Percentiles rank a stretch among this genome's conserved stretches.
These are phyloP conservation scores for Psittacus erithacus DNA, from an alignment of 2,113 vertebrate genomes.

Conservation along the genomic window DNA sequence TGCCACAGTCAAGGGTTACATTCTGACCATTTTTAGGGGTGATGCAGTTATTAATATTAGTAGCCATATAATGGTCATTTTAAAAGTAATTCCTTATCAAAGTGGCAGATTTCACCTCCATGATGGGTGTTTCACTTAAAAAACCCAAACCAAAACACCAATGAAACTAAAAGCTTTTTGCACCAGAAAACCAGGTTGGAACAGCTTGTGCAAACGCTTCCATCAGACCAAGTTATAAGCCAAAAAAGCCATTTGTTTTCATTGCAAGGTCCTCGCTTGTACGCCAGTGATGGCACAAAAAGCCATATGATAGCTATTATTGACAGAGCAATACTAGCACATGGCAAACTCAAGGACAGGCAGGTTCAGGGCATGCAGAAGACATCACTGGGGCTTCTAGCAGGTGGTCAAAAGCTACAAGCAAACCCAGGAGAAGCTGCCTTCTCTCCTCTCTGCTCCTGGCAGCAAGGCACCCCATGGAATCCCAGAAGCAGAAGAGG, in stretches of 20 bases:
- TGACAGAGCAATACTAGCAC: not conserved
- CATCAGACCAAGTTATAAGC: not conserved
- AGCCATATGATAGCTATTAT: not conserved
- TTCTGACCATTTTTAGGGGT: not conserved
- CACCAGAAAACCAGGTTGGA: not conserved
- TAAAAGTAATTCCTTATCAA: not conserved
- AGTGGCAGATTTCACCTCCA: not conserved
- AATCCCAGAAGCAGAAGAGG: not conserved
- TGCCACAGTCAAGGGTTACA: not conserved
- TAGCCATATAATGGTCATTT: not conserved
- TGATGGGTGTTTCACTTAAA: not conserved
- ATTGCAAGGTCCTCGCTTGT: not conserved
- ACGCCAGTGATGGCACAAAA: not conserved
- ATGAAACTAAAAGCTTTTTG: not conserved
- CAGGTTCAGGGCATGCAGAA: not conserved
- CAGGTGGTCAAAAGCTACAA: not conserved
- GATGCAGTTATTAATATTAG: not conserved
- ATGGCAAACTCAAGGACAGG: not conserved
- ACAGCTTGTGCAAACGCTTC: not conserved
- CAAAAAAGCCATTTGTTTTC: not conserved
- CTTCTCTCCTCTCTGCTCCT: not conserved
- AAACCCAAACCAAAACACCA: not conserved
- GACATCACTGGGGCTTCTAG: not conserved
- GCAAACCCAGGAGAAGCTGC: not conserved
- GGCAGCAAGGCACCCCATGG: not conserved